A percentile compares a stretch with the other conserved stretches of the same genome.
These are phyloP conservation scores for Steatocranus sp. DNA, from an alignment of 2,797 vertebrate species.

Conservation along the genomic window DNA sequence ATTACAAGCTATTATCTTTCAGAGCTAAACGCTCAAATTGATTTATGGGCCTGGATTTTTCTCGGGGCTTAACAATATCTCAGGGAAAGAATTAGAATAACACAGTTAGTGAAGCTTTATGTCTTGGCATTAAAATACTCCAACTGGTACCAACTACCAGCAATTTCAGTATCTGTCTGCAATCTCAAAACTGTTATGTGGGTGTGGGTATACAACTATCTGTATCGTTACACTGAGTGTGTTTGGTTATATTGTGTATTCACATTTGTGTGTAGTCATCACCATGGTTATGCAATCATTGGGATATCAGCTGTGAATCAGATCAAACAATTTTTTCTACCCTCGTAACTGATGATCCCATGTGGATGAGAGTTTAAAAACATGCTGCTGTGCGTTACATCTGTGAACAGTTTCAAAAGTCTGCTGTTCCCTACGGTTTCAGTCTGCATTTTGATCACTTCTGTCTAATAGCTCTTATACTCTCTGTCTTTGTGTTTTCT, in stretches of 20 bases:
- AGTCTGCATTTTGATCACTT: not conserved
- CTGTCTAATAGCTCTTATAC: not conserved
- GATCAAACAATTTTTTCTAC: not conserved
- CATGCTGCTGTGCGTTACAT: not conserved
- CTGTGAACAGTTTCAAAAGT: conserved; percentile 1
- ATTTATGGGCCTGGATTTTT: not conserved
- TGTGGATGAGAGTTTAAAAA: not conserved
- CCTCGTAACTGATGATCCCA: not conserved
- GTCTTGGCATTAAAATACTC: not conserved
- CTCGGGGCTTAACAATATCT: not conserved
- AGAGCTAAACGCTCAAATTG: not conserved
- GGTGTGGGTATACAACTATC: not conserved
- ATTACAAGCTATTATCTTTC: not conserved
- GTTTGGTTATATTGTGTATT: not conserved
- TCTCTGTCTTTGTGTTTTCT: not conserved
- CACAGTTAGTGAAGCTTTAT: not conserved
- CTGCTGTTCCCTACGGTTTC: not conserved
- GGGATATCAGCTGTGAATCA: not conserved
- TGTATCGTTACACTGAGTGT: not conserved
- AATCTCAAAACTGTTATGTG: not conserved
- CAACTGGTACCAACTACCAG: not conserved
- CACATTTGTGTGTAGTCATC: not conserved
- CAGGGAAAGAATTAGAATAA: not conserved
- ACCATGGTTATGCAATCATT: not conserved
- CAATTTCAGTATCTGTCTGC: not conserved